Evolutionary conservation across 2,113 vertebrate genomes (phyloP), one percentile per base, ranked within the genome.

Genomic region (Eulacestoma nigropectus): DNA sequence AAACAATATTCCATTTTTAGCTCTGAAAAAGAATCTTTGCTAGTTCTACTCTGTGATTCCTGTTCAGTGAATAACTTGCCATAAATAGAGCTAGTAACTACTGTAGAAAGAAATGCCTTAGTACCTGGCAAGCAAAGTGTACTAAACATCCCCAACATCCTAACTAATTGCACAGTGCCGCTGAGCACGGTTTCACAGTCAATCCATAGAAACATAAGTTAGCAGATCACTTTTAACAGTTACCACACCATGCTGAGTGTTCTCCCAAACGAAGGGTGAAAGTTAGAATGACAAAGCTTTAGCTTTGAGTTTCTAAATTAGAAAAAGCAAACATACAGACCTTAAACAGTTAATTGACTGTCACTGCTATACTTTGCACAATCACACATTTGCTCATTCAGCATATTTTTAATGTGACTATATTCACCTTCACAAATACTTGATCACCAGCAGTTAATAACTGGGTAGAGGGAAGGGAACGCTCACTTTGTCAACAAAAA

Each of bases 1-100:
- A 97, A 97, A 91, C 73, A 92, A 63, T 39, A 82, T 93, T 96
- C 94, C 96, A 96, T 96, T 97, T 97, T 97, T 97, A 97, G 93
- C 55, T 76, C 91, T 65, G 67, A 86, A 86, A 67, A 95, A 79
- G 17, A 46, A 96, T 93, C 92, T 90, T 86, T 65, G 41, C 89
- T 96, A 95, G 93, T 96, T 97, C 88, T 88, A 83, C 72, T 77
- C 72, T 94, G 65, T 46, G 41, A 97, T 94, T 97, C 93, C 89
- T 94, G 21, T 79, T 79, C 90, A 87, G 57, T 60, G 87, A 94
- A 92, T 75, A 89, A 81, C 93, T 84, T 75, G 53, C 95, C 94
- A 96, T 91, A 95, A 97, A 96, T 74, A 96, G 82, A 57, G 49
- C 74, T 56, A 93, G 60, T 82, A 94, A 92, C 49, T 57, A 67